Evolutionary conservation across 2,888 invertebrate species (phyloP).

Genomic region (Panzeria rudis): DNA sequence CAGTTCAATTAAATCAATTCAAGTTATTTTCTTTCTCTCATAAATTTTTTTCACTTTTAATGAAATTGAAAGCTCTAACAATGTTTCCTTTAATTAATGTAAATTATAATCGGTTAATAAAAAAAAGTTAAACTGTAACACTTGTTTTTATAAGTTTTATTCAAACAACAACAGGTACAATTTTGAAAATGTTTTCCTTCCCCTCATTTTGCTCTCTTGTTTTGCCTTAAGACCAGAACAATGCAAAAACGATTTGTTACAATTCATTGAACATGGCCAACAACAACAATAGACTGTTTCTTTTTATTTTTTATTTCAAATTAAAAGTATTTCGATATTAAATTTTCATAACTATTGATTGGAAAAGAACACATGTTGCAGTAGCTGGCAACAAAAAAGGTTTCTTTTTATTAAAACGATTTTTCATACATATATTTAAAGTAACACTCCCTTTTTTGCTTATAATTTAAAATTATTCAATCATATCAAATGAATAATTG

Average conservation of each 20-base stretch:
- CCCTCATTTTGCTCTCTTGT: neutral
- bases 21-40: neutral
- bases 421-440: neutral
- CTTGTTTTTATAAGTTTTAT: constrained; percentile 1
- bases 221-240: constrained; percentile 15
- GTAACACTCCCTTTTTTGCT: constrained; percentile 41
- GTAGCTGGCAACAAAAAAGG: neutral
- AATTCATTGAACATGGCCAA: constrained; percentile 51
- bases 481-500: constrained; percentile 37
- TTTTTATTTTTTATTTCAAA: neutral
- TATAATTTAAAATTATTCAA: constrained; percentile 53
- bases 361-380: constrained; percentile 50
- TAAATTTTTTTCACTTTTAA: neutral
- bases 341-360: constrained; percentile 36
- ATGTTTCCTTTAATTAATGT: neutral
- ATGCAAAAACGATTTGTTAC: constrained; percentile 36
- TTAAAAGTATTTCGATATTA: constrained; percentile 42
- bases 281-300: neutral
- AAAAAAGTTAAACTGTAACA: neutral
- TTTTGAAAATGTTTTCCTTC: neutral
- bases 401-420: neutral
- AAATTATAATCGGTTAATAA: neutral
- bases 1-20: neutral
- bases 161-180: constrained; percentile 41
- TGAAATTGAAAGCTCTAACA: neutral